These are phyloP conservation scores for Stramonita haemastoma DNA, from an alignment of 2,888 invertebrate genomes.

Conservation along the genomic window DNA sequence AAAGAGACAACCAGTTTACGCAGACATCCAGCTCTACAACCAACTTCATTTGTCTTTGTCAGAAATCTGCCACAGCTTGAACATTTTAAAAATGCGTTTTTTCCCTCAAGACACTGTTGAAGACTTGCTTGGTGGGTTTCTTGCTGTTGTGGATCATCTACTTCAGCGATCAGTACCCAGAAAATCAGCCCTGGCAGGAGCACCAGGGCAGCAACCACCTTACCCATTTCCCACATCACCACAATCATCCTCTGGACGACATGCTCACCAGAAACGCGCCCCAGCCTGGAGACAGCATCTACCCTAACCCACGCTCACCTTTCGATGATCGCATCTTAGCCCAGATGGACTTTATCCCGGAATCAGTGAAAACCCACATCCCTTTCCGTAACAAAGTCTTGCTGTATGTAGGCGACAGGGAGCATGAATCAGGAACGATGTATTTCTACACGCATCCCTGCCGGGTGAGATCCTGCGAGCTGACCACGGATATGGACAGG, in stretches of 20 bases:
- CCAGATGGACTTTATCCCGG: conserved; percentile 66
- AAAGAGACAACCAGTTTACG: too few species aligned
- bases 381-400: conserved; percentile 64
- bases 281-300: conserved; percentile 39
- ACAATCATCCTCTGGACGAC: too few species aligned
- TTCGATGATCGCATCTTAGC: conserved; percentile 70
- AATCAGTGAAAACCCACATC: conserved; percentile 43
- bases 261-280: background rate
- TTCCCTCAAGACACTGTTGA: background rate
- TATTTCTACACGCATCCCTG: conserved; percentile 86
- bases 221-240: too few species aligned
- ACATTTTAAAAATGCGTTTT: background rate
- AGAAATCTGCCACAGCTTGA: too few species aligned
- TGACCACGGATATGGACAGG: conserved; percentile 87
- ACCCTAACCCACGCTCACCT: conserved; percentile 53
- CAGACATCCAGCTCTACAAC: too few species aligned
- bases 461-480: conserved; percentile 90
- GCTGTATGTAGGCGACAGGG: conserved; percentile 61
- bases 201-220: too few species aligned
- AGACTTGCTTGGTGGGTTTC: background rate
- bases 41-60: too few species aligned
- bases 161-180: background rate
- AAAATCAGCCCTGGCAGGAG: background rate
- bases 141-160: background rate
- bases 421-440: conserved; percentile 79